A percentile compares a stretch with the other conserved stretches of the same genome.
Conservation (phyloP, 2,797 vertebrate species). For the Malurus splendens region DNA sequence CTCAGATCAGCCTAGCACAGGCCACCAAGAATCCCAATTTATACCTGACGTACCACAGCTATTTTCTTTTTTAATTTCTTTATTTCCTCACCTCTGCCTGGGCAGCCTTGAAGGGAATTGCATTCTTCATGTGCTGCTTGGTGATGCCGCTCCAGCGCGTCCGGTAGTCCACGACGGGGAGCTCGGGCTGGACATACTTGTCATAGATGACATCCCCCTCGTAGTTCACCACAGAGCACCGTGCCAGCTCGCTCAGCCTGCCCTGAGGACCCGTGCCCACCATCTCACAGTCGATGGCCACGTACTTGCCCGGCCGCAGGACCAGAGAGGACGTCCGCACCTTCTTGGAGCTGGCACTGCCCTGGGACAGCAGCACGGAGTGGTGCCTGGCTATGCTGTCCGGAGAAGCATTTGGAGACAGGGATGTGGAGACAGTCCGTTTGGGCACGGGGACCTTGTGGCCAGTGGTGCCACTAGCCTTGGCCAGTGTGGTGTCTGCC, state of each 20-base stretch:
- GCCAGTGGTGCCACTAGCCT: background rate
- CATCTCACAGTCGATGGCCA: conserved; percentile 97
- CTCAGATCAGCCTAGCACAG: background rate
- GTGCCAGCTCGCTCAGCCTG: conserved; percentile 82
- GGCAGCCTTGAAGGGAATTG: conserved; percentile 79
- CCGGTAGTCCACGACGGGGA: conserved; percentile 83
- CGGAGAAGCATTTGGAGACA: background rate
- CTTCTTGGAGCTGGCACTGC: background rate
- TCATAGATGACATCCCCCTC: conserved; percentile 85
- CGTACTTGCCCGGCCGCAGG: conserved; percentile 53
- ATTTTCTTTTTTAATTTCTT: rapidly evolving
- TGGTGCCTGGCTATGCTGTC: background rate
- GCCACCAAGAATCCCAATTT: background rate
- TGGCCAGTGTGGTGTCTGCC: rapidly evolving
- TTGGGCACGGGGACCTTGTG: conserved; percentile 3
- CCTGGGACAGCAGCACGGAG: background rate
- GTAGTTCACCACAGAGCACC: conserved; percentile 89
- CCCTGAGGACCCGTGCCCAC: conserved; percentile 89
- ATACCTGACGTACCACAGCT: rapidly evolving
- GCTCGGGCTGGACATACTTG: conserved; percentile 80
- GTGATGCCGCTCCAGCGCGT: conserved; percentile 91
- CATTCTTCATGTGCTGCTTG: conserved; percentile 75
- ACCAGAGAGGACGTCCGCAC: rapidly evolving
- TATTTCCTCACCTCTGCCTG: conserved; percentile 80
- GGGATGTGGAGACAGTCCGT: rapidly evolving